Base-by-base conservation (phyloP, 92 coral and sea anemone genomes). In the Nematostella vectensis region DNA sequence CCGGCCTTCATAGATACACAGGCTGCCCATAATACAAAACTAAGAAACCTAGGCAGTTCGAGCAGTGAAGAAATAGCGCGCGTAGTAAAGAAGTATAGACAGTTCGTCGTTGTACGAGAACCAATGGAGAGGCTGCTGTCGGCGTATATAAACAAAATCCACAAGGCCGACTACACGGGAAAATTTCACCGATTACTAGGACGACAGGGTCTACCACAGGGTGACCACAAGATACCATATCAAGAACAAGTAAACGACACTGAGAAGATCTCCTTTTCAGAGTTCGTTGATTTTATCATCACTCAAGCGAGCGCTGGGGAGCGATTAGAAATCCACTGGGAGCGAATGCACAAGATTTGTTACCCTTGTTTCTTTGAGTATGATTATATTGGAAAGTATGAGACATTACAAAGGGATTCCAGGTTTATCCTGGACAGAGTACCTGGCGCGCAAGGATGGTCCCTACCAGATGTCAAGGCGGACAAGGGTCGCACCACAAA, bases 91-190 rank as follows among this genome's bases (percentile, higher is more conserved):
- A 11, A 50, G 4, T 70, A 70, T 40, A 44, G 26, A 15, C 70
- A 72, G 49, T 42, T 31, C 55, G 24, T 52, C 8, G 48, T 76
- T 20, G 77, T 63, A 29, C 65, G 83, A 4, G 72, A 76, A 27
- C 83, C 83, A 1, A 43, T 76, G 72, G 62, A 42, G 27, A 54
- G 83, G 11, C 31, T 76, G 3, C 42, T 69, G 2, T 76, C 83
- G 2, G 83, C 83, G 19, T 76, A 76, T 56, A 11, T 43, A 8
- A 69, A 76, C 62, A 76, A 76, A 48, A 60, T 76, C 21, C 52
- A 55, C 31, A 23, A 31, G 6, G 23, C 31, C 19, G 77, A 48
- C 27, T 27, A 27, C 48, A 55, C 66, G 10, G 70, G 65, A 10
- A 58, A 64, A 31, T 48, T 70, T 26, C 54, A 75, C 57, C 27